Evolutionary conservation across 2,888 invertebrate genomes (phyloP).

Genomic region (Barypeithes pellucidus): DNA sequence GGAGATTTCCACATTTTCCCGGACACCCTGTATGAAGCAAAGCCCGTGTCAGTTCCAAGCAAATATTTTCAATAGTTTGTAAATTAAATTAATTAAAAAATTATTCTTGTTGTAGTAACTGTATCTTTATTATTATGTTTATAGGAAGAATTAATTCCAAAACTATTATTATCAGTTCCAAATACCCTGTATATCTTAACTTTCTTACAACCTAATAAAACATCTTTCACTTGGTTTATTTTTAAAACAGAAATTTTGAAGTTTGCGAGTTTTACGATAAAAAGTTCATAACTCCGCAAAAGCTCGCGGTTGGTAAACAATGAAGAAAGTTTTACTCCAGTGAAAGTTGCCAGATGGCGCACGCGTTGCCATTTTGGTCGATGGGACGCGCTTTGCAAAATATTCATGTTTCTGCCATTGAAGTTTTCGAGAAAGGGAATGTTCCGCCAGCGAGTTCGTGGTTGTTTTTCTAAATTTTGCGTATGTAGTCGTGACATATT

Average conservation of each 20-base stretch:
- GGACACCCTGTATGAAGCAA: too few relatives aligned
- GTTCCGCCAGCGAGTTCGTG: constrained; percentile 10
- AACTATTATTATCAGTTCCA: not conserved
- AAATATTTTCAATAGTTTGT: too few relatives aligned
- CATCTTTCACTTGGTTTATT: constrained; percentile 8
- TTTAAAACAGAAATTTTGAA: not conserved
- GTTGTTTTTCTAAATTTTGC: constrained; percentile 19
- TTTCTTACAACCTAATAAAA: not conserved
- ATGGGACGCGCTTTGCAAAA: constrained; percentile 37
- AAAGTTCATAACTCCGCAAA: constrained; percentile 7
- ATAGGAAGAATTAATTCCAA: too few relatives aligned
- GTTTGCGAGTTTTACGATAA: constrained; percentile 9
- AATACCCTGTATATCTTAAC: not conserved
- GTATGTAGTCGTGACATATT: not conserved
- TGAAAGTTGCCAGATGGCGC: constrained; percentile 35
- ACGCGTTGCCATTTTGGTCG: constrained; percentile 41
- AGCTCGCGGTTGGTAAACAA: constrained; percentile 32
- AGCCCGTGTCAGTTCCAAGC: too few relatives aligned
- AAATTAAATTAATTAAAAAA: too few relatives aligned
- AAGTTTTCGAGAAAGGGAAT: constrained; percentile 23
- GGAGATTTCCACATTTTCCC: too few relatives aligned
- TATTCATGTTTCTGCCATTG: constrained; percentile 37
- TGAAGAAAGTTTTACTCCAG: constrained; percentile 19
- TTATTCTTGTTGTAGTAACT: too few relatives aligned
- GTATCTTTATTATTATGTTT: too few relatives aligned